A percentile compares a stretch with the other conserved stretches of the same genome.
These are phyloP conservation scores for Caenorhabditis auriculariae DNA, from an alignment of 2,888 invertebrate species.

Conservation along the genomic window DNA sequence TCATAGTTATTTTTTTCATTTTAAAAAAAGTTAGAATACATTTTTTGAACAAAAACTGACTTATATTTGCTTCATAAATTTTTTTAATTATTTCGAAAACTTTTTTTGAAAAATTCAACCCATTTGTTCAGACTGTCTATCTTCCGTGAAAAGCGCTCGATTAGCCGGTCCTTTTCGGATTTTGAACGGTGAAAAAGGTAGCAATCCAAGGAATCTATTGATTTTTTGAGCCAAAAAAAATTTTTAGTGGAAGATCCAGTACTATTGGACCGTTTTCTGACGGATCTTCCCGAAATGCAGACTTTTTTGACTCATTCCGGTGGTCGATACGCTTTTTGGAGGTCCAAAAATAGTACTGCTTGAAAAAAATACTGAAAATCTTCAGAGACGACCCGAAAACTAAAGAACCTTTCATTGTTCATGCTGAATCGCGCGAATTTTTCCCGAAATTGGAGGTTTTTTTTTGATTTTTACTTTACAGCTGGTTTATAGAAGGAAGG, in stretches of 20 bases:
- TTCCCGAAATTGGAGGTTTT: conserved; percentile 75
- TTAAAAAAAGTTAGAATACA: neutral
- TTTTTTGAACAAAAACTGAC: conserved; percentile 4
- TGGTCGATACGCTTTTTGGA: conserved; percentile 52
- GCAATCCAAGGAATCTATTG: neutral
- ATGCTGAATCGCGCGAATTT: conserved; percentile 66
- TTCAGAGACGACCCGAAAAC: conserved; percentile 1
- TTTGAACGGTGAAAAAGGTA: conserved; percentile 66
- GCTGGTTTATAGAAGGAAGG: no score
- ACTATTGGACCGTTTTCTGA: conserved; percentile 74
- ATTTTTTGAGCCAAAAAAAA: neutral
- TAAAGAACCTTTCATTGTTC: neutral
- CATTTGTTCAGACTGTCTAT: neutral
- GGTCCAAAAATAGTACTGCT: no score
- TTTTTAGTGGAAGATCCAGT: conserved; percentile 7
- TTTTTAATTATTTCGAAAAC: no score
- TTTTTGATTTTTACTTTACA: no score
- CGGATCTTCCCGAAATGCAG: conserved; percentile 92
- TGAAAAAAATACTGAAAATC: no score
- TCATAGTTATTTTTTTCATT: neutral
- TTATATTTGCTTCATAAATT: no score
- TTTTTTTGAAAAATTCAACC: no score
- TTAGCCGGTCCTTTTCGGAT: conserved; percentile 80
- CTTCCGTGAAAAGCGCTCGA: neutral
- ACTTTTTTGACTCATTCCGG: conserved; percentile 62